Evolutionary conservation across 2,888 invertebrate genomes (phyloP), one percentile per base, ranked within the genome.

Genomic region (Cerastoderma edule): DNA sequence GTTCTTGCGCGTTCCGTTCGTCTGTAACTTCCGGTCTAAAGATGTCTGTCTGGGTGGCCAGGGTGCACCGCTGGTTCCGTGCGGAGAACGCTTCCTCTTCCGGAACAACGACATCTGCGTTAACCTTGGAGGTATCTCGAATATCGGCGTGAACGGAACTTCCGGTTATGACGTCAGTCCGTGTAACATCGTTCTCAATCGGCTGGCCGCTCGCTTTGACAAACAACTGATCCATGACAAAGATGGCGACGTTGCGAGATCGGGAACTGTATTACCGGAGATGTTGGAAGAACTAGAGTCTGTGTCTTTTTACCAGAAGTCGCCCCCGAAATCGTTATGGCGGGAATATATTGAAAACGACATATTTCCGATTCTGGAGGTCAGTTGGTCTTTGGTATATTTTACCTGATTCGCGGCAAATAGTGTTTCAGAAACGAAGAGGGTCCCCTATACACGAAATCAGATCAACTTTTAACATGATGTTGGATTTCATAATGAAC

Each of bases 51-150:
- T 90, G 10, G 90, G 91, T 6, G 91, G 91, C 13, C 89, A 92
- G 76, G 91, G 91, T 35, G 89, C 91, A 13, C 91, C 91, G 22
- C 81, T 92, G 10, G 91, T 89, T 5, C 88, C 91, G 0, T 84
- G 85, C 19, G 91, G 89, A 2, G 91, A 91, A 67, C 85, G 84
- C 16, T 89, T 85, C 65, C 82, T 91, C 28, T 91, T 89, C 72
- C 70, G 80, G 24, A 73, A 87, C 33, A 84, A 86, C 57, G 89
- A 89, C 48, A 75, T 91, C 22, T 91, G 90, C 70, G 71, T 92
- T 1, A 92, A 91, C 75, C 83, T 92, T 0, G 91, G 92, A 0
- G 92, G 92, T 5, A 90, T 92, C 57, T 89, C 89, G 27, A 90
- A 89, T 67, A 84, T 91, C 16, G 88, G 89, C 2, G 69, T 87